Percentiles rank a stretch among this genome's conserved stretches.
phyloP scores from a whole-genome alignment of 2,888 invertebrate genomes.

The Xestobium rufovillosum region DNA sequence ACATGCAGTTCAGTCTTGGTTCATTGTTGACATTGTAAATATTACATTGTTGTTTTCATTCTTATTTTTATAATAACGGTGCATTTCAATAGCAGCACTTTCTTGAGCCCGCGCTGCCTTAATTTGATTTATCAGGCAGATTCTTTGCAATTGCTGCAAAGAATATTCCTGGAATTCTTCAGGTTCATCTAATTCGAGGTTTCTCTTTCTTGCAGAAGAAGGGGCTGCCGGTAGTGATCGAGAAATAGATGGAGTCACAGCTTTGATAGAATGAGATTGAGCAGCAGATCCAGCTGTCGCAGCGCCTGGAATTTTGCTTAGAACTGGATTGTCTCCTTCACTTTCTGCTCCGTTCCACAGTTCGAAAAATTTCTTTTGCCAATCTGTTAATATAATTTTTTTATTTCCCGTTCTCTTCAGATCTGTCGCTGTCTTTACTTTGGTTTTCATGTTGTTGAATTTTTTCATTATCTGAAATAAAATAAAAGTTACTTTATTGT shows the following conservation, averaged over 20 bases:
- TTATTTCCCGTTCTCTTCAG: too few species aligned
- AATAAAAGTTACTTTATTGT: too few species aligned
- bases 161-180: slow-evolving; percentile 10
- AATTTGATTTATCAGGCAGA: slow-evolving; percentile 11
- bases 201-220: slow-evolving; percentile 4
- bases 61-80: slow-evolving; percentile 9
- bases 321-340: slow-evolving; percentile 11
- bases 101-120: slow-evolving; percentile 11
- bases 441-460: too few species aligned
- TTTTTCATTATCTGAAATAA: too few species aligned
- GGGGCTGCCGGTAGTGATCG: too few species aligned
- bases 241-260: too few species aligned
- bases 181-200: not conserved
- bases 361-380: slow-evolving; percentile 12
- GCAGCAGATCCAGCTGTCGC: too few species aligned
- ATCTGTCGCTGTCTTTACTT: slow-evolving; percentile 16
- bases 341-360: slow-evolving; percentile 8
- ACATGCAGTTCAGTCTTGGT: too few species aligned
- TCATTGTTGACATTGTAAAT: too few species aligned
- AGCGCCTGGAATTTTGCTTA: slow-evolving; percentile 9
- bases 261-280: too few species aligned
- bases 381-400: slow-evolving; percentile 11
- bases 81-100: slow-evolving; percentile 11
- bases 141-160: slow-evolving; percentile 12
- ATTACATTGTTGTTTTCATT: too few species aligned